Conservation (phyloP, 2,888 invertebrate genomes). For the Polydesmus complanatus region DNA sequence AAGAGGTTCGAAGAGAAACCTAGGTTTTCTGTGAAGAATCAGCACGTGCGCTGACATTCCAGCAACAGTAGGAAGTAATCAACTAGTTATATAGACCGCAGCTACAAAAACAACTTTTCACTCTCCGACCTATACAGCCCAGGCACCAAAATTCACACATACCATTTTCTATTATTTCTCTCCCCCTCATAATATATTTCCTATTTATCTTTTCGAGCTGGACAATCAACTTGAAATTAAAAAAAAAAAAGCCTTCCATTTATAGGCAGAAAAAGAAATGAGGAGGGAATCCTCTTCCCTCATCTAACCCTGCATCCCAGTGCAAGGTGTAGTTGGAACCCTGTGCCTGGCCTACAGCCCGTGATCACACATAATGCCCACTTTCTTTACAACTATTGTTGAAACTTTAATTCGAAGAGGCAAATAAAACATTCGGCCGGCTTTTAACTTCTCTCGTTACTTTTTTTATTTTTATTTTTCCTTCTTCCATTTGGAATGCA, state of each 20-base stretch:
- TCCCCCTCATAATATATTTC: too few species aligned
- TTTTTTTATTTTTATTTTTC: not conserved
- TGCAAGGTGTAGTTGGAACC: too few species aligned
- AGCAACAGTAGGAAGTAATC: not conserved
- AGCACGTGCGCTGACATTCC: not conserved
- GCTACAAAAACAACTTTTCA: not conserved
- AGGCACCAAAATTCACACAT: too few species aligned
- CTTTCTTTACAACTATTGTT: not conserved
- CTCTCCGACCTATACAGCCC: too few species aligned
- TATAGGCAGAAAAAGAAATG: too few species aligned
- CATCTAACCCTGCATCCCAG: too few species aligned
- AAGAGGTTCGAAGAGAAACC: not conserved
- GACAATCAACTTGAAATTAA: not conserved
- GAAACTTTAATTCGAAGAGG: not conserved
- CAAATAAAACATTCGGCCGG: not conserved
- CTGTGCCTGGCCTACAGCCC: too few species aligned
- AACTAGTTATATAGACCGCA: not conserved
- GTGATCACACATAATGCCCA: not conserved
- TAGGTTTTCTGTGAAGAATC: not conserved
- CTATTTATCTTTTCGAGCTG: not conserved
- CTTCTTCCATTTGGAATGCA: too few species aligned
- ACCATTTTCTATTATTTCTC: too few species aligned
- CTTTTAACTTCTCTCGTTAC: not conserved
- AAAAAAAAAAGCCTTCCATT: not conserved
- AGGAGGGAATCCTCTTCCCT: too few species aligned